These are phyloP conservation scores for Crotalus helleri DNA, from an alignment of 2,113 vertebrate genomes.

Conservation along the genomic window DNA sequence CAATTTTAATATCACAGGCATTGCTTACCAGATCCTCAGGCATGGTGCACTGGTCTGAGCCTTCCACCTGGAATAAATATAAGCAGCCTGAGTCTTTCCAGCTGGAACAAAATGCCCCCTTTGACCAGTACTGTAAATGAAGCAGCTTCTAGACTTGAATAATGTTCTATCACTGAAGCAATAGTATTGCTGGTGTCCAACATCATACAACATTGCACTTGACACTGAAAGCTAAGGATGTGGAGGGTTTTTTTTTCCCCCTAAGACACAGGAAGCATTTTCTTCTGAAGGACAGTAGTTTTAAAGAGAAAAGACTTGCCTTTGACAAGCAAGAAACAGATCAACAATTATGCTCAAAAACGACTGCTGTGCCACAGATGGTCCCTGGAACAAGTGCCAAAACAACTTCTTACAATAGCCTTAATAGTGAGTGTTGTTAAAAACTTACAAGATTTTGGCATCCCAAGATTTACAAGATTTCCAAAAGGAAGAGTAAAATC, in stretches of 20 bases:
- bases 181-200: background rate
- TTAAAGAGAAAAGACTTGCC: background rate
- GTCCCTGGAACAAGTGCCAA: background rate
- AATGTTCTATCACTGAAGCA: background rate
- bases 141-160: background rate
- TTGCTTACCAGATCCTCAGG: constrained; percentile 92
- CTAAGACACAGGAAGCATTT: background rate
- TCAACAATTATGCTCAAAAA: background rate
- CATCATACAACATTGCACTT: background rate
- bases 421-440: background rate
- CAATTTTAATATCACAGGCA: background rate
- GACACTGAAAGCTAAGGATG: background rate
- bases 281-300: background rate
- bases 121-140: background rate
- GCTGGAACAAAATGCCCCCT: background rate
- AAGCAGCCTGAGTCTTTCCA: constrained; percentile 24
- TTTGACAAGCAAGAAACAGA: too few species aligned
- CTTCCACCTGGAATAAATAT: constrained; percentile 79
- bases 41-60: constrained; percentile 86
- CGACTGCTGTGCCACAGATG: background rate
- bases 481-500: background rate
- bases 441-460: background rate
- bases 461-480: background rate
- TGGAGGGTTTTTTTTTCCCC: background rate
- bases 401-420: background rate